Evolutionary conservation across 2,888 invertebrate genomes (phyloP).

Genomic region (Oxystoma pomonae): DNA sequence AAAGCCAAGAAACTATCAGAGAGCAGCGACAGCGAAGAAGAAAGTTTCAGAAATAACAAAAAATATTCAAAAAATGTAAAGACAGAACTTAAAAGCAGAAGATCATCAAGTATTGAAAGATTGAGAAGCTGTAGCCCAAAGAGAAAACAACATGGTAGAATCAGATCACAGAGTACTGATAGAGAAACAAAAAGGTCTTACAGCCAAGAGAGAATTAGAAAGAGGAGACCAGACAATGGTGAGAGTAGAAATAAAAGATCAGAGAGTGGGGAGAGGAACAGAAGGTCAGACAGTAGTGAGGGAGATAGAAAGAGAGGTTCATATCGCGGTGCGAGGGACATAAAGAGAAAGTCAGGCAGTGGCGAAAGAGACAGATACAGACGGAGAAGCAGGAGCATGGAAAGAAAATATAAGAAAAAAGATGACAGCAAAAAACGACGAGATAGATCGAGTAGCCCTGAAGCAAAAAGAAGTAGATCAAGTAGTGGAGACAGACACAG

Average conservation of each 20-base stretch:
- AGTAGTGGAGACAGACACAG: not conserved
- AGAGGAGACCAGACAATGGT: not conserved
- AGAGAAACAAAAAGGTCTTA: not conserved
- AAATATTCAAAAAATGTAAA: not conserved
- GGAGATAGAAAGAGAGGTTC: slow-evolving; percentile 1
- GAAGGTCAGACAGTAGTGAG: slow-evolving; percentile 7
- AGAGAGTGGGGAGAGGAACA: not conserved
- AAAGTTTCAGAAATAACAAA: not conserved
- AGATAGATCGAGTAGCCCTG: slow-evolving; percentile 1
- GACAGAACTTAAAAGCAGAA: not conserved
- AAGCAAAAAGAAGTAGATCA: slow-evolving; percentile 4
- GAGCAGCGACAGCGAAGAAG: slow-evolving; percentile 27
- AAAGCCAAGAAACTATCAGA: slow-evolving; percentile 36
- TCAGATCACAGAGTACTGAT: not conserved
- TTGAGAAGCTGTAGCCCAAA: not conserved
- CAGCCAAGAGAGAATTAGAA: not conserved
- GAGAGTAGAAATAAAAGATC: not conserved
- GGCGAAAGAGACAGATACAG: not conserved
- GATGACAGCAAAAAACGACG: slow-evolving; percentile 8
- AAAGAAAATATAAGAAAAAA: slow-evolving; percentile 11
- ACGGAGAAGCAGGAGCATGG: slow-evolving; percentile 2
- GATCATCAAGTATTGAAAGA: not conserved
- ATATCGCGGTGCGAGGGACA: not conserved
- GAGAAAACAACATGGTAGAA: not conserved
- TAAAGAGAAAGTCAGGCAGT: not conserved